Conservation (phyloP, 37 sponge, comb jelly and placozoan species). For the Geodia barretti region DNA sequence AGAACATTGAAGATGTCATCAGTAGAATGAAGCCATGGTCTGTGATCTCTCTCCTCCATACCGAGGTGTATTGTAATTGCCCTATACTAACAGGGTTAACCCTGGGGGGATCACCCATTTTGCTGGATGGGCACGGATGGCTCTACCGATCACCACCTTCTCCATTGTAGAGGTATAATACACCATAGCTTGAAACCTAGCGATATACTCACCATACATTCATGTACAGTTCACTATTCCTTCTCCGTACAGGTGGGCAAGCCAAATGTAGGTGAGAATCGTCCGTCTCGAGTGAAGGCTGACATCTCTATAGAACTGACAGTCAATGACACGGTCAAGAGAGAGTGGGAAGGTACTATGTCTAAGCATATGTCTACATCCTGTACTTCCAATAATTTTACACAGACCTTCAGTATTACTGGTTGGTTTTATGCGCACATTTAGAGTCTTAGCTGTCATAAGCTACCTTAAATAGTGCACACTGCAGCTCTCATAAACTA, state of each 20-base stretch:
- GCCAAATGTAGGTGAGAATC: slow-evolving; percentile 90
- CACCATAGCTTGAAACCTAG: neutral
- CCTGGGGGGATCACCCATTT: slow-evolving; percentile 87
- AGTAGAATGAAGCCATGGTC: slow-evolving; percentile 90
- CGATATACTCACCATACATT: too few relatives aligned
- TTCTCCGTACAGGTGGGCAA: slow-evolving; percentile 74
- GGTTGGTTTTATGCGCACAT: too few relatives aligned
- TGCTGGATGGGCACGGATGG: slow-evolving; percentile 98
- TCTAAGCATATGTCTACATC: too few relatives aligned
- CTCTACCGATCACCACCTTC: slow-evolving; percentile 76
- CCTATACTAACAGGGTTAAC: slow-evolving; percentile 61
- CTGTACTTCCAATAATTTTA: too few relatives aligned
- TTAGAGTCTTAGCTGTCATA: too few relatives aligned
- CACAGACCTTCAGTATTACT: too few relatives aligned
- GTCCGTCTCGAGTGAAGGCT: slow-evolving; percentile 93
- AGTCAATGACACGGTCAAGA: slow-evolving; percentile 65
- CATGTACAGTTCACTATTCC: too few relatives aligned
- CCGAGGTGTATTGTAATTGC: neutral
- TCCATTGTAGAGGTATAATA: slow-evolving; percentile 78
- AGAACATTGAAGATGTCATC: slow-evolving; percentile 92
- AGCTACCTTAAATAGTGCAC: too few relatives aligned
- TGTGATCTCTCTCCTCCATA: neutral
- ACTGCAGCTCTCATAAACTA: too few relatives aligned
- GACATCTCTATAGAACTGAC: slow-evolving; percentile 84
- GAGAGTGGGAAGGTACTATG: slow-evolving; percentile 94